Percentiles rank a stretch among this genome's conserved stretches.
Conservation (phyloP, 2,888 invertebrate species). For the Coelopa pilipes region DNA sequence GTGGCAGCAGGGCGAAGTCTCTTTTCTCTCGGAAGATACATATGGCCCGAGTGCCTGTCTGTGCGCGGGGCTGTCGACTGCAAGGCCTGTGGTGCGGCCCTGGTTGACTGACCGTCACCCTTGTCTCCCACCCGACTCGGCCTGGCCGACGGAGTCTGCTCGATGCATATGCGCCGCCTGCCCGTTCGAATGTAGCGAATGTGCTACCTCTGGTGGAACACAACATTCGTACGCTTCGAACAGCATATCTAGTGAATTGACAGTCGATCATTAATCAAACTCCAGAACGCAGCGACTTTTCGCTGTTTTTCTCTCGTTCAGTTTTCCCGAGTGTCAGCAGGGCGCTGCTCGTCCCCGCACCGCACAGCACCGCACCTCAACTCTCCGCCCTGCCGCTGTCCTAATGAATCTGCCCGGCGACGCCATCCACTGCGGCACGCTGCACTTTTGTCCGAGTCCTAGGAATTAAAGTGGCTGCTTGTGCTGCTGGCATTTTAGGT, state of each 20-base stretch:
- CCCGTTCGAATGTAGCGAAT: background rate
- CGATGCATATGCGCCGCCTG: background rate
- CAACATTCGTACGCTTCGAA: slow-evolving; percentile 30
- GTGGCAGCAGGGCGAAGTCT: too few relatives aligned
- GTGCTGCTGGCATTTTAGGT: background rate
- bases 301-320: slow-evolving; percentile 18
- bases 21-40: too few relatives aligned
- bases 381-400: slow-evolving; percentile 1
- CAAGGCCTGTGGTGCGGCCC: background rate
- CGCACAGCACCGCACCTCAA: background rate
- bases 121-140: background rate
- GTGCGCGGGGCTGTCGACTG: background rate
- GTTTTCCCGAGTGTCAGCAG: slow-evolving; percentile 31
- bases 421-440: background rate
- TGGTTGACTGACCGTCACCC: background rate
- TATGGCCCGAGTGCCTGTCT: too few relatives aligned
- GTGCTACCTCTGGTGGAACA: slow-evolving; percentile 22
- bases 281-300: slow-evolving; percentile 65
- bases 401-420: slow-evolving; percentile 22
- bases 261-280: slow-evolving; percentile 67
- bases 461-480: background rate
- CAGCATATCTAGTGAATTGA: slow-evolving; percentile 63
- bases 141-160: too few relatives aligned
- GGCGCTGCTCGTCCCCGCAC: background rate
- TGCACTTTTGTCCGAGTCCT: background rate